Base-by-base conservation (phyloP, 2,797 vertebrate species). In the Pseudocheirus occidentalis region DNA sequence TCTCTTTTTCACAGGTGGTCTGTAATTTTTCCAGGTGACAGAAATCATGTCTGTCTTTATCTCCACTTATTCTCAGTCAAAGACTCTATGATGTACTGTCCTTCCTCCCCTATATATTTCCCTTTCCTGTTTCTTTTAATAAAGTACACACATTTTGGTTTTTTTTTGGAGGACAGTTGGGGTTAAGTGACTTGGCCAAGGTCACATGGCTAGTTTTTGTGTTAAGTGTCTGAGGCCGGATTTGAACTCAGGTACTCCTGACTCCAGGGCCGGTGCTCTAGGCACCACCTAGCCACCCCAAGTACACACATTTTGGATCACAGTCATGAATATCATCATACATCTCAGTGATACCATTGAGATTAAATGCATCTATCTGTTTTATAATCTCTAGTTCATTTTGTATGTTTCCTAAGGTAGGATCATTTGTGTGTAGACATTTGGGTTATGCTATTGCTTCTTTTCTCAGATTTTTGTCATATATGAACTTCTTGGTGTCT, bases 231-330 rank as follows among this genome's bases (percentile, higher is more conserved):
- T n/a, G n/a, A n/a, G n/a, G n/a, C n/a, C n/a, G n/a, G n/a, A n/a
- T n/a, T n/a, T n/a, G n/a, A n/a, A n/a, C n/a, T n/a, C n/a, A n/a
- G n/a, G n/a, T n/a, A n/a, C n/a, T n/a, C n/a, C n/a, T n/a, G n/a
- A n/a, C n/a, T n/a, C n/a, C n/a, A n/a, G n/a, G n/a, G n/a, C n/a
- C n/a, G n/a, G n/a, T n/a, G n/a, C n/a, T n/a, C n/a, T n/a, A n/a
- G n/a, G n/a, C n/a, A n/a, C n/a, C n/a, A n/a, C n/a, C n/a, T n/a
- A n/a, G n/a, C n/a, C n/a, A n/a, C n/a, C n/a, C n/a, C n/a, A 46
- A 46, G 2, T 1, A 87, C 3, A 27, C 1, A 0, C 0, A 46
- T 87, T 87, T 87, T 3, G 46, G 3, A 27, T 1, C 21, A 46
- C 3, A 27, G 40, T 87, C 73, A 46, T 87, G 7, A 0, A 27